These are phyloP conservation scores for Acronicta leporina DNA, from an alignment of 2,888 invertebrate species.

Conservation along the genomic window DNA sequence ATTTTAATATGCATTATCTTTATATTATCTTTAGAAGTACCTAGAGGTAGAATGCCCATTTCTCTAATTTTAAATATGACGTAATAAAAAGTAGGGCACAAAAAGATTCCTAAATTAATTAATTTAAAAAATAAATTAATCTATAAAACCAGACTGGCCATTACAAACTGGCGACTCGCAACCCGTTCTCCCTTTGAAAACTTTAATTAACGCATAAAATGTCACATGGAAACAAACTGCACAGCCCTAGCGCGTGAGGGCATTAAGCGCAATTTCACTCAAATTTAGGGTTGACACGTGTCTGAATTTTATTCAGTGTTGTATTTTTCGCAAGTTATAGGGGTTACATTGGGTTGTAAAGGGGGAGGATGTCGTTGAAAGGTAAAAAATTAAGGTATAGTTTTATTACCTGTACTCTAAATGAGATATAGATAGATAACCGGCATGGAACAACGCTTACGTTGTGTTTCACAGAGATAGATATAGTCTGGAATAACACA, in stretches of 20 bases:
- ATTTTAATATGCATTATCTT: too few relatives aligned
- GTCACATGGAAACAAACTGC: constrained; percentile 39
- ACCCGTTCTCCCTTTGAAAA: constrained; percentile 39
- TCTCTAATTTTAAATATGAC: too few relatives aligned
- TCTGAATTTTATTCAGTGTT: constrained; percentile 26
- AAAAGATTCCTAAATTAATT: background rate
- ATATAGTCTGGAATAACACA: too few relatives aligned
- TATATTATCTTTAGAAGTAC: too few relatives aligned
- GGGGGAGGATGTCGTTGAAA: background rate
- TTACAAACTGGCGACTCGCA: constrained; percentile 22
- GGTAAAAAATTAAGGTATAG: background rate
- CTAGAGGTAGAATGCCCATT: too few relatives aligned
- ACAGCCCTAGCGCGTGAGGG: constrained; percentile 39
- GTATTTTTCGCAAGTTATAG: constrained; percentile 47
- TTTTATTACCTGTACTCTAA: background rate
- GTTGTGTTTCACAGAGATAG: too few relatives aligned
- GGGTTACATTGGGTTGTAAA: constrained; percentile 19
- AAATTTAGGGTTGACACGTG: constrained; percentile 50
- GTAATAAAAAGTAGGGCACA: background rate
- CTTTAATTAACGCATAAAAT: constrained; percentile 50
- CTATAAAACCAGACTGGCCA: constrained; percentile 12
- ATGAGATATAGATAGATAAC: too few relatives aligned
- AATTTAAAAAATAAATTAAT: constrained; percentile 7
- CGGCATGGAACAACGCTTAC: too few relatives aligned
- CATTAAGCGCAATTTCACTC: constrained; percentile 35